These are phyloP conservation scores for Mobula birostris DNA, from an alignment of 2,113 vertebrate genomes.

Conservation along the genomic window DNA sequence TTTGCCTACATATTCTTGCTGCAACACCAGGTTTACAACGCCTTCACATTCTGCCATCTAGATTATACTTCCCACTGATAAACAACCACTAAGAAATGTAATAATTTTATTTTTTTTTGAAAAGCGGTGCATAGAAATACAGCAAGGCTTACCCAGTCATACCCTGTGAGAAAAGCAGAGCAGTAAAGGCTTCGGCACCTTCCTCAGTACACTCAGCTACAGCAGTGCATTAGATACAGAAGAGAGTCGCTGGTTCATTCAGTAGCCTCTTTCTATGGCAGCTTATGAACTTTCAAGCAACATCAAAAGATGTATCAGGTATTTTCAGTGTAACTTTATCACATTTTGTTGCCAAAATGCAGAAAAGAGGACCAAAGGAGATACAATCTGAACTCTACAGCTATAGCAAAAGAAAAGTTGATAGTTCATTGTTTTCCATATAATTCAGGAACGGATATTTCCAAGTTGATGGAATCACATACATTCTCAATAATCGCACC, in stretches of 20 bases:
- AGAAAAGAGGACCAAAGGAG: neutral
- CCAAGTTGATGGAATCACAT: conserved; percentile 8
- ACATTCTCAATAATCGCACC: conserved; percentile 18
- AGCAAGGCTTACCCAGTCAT: conserved; percentile 23
- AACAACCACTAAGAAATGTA: neutral
- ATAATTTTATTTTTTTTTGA: conserved; percentile 23
- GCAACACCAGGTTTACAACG: neutral
- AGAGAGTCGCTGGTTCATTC: conserved; percentile 16
- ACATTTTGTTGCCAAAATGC: conserved; percentile 34
- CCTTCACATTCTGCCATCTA: neutral
- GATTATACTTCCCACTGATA: neutral
- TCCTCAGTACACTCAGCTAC: conserved; percentile 20
- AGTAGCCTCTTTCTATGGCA: conserved; percentile 14
- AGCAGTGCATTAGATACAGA: conserved; percentile 27
- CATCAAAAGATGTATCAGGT: conserved; percentile 17
- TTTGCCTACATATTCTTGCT: neutral
- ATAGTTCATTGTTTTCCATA: conserved; percentile 28
- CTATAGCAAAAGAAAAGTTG: neutral
- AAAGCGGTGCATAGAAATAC: conserved; percentile 30
- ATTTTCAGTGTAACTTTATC: conserved; percentile 37
- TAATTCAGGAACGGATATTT: neutral
- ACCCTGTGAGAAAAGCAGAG: neutral
- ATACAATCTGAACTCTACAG: conserved; percentile 27
- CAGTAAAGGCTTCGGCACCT: conserved; percentile 11
- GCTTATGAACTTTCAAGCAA: conserved; percentile 34